phyloP scores from a whole-genome alignment of 2,797 vertebrate genomes.

The Argentina silus region DNA sequence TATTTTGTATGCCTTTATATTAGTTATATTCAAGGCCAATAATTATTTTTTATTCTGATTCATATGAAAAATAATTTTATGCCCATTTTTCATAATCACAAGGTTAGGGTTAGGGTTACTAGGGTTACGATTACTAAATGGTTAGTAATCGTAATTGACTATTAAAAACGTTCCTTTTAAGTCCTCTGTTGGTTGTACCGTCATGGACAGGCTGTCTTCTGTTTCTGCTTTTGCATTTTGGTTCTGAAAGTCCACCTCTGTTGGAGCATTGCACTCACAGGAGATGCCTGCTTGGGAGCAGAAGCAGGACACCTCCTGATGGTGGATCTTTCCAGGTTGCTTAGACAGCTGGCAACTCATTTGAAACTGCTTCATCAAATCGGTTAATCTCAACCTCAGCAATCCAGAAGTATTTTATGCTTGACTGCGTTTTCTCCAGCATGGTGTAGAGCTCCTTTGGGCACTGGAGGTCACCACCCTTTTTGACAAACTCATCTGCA shows the following conservation, averaged over 20 bases:
- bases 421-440: neutral
- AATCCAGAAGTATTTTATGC: constrained; percentile 1
- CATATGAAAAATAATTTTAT: too few relatives aligned
- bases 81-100: too few relatives aligned
- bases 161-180: too few relatives aligned
- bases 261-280: neutral
- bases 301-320: constrained; percentile 19
- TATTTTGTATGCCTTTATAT: too few relatives aligned
- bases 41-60: too few relatives aligned
- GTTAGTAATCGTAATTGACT: too few relatives aligned
- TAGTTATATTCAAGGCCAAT: too few relatives aligned
- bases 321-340: constrained; percentile 12
- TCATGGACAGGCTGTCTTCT: neutral
- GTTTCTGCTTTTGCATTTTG: too few relatives aligned
- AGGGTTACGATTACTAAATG: too few relatives aligned
- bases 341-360: constrained; percentile 8
- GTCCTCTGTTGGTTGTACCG: too few relatives aligned
- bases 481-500: neutral
- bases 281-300: neutral
- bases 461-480: neutral
- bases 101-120: too few relatives aligned
- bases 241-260: neutral
- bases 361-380: constrained; percentile 5
- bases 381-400: constrained; percentile 1
- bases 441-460: constrained; percentile 5